These are phyloP conservation scores for Chaetura pelagica DNA, from an alignment of 2,113 vertebrate genomes.

Conservation along the genomic window DNA sequence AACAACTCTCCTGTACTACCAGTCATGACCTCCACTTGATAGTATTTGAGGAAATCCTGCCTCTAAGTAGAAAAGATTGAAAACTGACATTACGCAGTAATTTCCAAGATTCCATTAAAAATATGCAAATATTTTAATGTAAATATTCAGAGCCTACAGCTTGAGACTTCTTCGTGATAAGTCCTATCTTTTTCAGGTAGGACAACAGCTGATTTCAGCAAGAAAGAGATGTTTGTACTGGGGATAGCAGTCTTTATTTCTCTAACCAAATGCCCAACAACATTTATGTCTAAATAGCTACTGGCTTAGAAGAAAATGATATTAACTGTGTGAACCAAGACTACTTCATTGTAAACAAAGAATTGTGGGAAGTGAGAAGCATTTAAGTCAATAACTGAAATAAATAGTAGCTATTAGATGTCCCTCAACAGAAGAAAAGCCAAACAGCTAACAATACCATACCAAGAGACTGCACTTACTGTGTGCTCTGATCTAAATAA, in stretches of 20 bases:
- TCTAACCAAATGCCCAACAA: background rate
- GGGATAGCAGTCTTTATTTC: background rate
- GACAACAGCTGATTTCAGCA: background rate
- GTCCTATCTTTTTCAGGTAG: background rate
- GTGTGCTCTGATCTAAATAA: slow-evolving; percentile 98
- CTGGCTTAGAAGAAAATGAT: background rate
- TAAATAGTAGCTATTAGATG: background rate
- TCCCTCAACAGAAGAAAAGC: background rate
- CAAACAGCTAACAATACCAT: slow-evolving; percentile 8
- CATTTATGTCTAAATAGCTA: background rate
- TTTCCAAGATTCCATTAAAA: background rate
- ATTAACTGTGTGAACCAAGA: slow-evolving; percentile 11
- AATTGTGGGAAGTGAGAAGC: background rate
- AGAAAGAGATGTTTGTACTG: background rate
- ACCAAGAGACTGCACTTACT: slow-evolving; percentile 82
- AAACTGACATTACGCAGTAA: background rate
- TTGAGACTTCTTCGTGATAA: background rate
- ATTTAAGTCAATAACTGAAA: slow-evolving; percentile 37
- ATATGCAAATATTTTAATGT: background rate
- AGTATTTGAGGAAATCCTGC: background rate
- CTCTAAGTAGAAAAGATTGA: background rate
- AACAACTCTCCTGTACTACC: background rate
- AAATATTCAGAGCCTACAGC: background rate
- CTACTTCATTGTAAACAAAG: slow-evolving; percentile 4
- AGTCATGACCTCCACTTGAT: background rate